Evolutionary conservation across 30 jellyfish, hydroid and myxozoan species (phyloP), one percentile per base, ranked within the genome.

Genomic region (Hydra vulgaris): DNA sequence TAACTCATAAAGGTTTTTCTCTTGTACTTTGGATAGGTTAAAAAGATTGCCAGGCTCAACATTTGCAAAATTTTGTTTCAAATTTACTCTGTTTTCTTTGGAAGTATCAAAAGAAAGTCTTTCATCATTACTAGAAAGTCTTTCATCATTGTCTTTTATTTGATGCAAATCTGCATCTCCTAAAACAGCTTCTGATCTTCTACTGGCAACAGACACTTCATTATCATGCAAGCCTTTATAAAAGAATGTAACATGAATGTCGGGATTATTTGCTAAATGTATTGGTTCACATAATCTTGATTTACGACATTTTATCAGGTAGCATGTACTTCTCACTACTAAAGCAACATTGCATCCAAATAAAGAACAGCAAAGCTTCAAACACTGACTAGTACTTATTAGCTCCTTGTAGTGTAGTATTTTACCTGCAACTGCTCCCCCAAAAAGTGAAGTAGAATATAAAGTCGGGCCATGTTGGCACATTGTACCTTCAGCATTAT

Each of bases 331-430:
- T 1, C 95, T 85, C 56, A 83, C 84, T 25, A 87, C 61, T 94
- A 92, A 23, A 0, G 99, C 99, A 25, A 92, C 95, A 73, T 92
- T 87, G 85, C 99, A 92, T 67, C 88, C 71, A 17, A 72, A 74
- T 21, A 83, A 27, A 76, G 70, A 56, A 78, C 99, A 92, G 75
- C 99, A 92, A 54, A 81, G 27, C 25, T 78, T 84, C 25, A 81
- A 84, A 71, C 97, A 90, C 66, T 79, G 81, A 21, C 67, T 81
- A 7, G 88, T 85, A 69, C 83, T 82, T 61, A 73, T 66, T 17
- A 84, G 88, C 27, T 77, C 72, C 1, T 75, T 89, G 68, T 76
- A 66, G 19, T 86, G 88, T 26, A 82, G 71, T 77, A 85, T 73
- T 25, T 79, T 82, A 8, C 97, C 97, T 7, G 95, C 94, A 22